Evolutionary conservation across 2,888 invertebrate species (phyloP).

Genomic region (Eretmocerus hayati): DNA sequence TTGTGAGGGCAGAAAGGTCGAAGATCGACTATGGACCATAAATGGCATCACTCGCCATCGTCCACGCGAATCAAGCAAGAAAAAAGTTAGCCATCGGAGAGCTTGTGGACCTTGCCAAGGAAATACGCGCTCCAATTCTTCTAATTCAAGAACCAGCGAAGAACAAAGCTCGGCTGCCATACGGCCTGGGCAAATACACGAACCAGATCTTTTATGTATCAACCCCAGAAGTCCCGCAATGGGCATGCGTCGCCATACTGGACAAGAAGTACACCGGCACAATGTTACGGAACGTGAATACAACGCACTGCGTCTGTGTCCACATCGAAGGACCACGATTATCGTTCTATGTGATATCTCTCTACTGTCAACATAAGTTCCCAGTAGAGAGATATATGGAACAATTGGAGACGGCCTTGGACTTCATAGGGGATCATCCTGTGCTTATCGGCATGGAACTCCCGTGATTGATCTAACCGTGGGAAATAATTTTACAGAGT

Average conservation of each 20-base stretch:
- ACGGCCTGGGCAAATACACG: neutral
- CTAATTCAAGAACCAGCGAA: constrained; percentile 9
- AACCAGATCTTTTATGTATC: neutral
- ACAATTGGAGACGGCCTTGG: too few species aligned
- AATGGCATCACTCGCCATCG: neutral
- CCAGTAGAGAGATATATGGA: too few species aligned
- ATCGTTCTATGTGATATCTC: constrained; percentile 49
- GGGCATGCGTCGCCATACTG: neutral
- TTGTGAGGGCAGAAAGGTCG: neutral
- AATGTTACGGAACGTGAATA: neutral
- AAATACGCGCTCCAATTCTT: neutral
- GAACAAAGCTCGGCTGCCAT: neutral
- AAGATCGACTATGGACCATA: constrained; percentile 6
- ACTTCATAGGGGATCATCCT: too few species aligned
- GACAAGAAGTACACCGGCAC: neutral
- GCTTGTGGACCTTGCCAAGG: neutral
- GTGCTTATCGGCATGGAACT: too few species aligned
- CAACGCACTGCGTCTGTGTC: neutral
- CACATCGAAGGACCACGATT: constrained; percentile 24
- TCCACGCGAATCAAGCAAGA: constrained; percentile 8
- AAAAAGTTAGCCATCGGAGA: neutral
- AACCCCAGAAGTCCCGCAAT: neutral
- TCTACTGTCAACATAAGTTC: neutral
- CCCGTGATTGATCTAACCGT: too few species aligned
- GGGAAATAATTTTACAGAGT: too few species aligned